Evolutionary conservation across 2,797 vertebrate species (phyloP).

Genomic region (Ctenopoma kingsleyae): DNA sequence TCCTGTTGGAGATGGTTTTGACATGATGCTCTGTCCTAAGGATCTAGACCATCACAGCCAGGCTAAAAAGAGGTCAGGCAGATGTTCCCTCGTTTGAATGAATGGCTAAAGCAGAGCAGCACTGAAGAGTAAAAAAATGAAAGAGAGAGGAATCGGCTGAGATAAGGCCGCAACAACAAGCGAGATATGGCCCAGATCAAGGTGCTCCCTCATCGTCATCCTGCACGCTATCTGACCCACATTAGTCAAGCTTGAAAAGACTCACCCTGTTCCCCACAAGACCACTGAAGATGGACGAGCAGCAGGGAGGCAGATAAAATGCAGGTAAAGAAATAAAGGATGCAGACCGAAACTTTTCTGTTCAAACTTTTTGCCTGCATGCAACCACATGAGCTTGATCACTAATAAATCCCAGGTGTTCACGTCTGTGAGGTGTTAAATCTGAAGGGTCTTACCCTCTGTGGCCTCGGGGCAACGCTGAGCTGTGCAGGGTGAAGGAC

Average conservation of each 20-base stretch:
- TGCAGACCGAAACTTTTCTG: constrained; percentile 49
- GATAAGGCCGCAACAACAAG: constrained; percentile 67
- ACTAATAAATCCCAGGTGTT: constrained; percentile 80
- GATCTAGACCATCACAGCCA: constrained; percentile 41
- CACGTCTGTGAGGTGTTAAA: constrained; percentile 78
- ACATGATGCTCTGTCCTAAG: constrained; percentile 38
- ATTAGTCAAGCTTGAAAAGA: constrained; percentile 79
- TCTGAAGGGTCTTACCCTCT: constrained; percentile 67
- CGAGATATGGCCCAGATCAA: constrained; percentile 70
- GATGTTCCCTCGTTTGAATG: constrained; percentile 72
- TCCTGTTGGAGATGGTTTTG: constrained; percentile 61
- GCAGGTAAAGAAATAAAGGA: constrained; percentile 53
- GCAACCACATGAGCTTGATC: constrained; percentile 43
- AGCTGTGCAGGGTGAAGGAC: constrained; percentile 60
- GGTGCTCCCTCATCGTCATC: constrained; percentile 69
- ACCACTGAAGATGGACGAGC: constrained; percentile 69
- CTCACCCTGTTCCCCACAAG: constrained; percentile 50
- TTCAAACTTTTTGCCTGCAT: constrained; percentile 48
- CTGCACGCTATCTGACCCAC: constrained; percentile 75
- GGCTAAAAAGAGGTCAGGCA: constrained; percentile 63
- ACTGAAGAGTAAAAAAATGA: constrained; percentile 17
- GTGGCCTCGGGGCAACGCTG: constrained; percentile 59
- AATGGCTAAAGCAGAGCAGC: constrained; percentile 48
- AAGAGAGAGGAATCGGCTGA: constrained; percentile 30
- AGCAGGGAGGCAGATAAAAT: constrained; percentile 68